Evolutionary conservation across 1,140 invertebrate genomes (phyloP), one percentile per base, ranked within the genome.

Genomic region (Nylanderia fulva): DNA sequence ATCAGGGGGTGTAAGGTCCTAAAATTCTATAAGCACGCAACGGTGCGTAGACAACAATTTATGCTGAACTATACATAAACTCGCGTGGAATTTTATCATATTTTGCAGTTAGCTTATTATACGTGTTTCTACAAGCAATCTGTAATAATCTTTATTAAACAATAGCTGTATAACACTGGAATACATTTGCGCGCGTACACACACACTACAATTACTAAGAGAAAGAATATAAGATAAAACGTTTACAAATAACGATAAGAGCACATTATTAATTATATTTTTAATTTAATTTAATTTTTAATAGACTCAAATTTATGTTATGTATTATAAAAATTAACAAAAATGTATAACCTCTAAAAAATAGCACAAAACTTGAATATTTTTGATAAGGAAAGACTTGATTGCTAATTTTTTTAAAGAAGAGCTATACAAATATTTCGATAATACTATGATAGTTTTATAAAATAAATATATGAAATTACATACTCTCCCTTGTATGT

Each of bases 11-110:
- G 68, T 74, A 86, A 84, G 58, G 58, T 77, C 11, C 66, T 42
- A 84, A 88, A 86, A 89, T 89, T 79, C 56, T 77, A 63, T 69
- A 82, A 63, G 74, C 64, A 42, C 48, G 42, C 72, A 64, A 60
- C 71, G 80, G 27, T 76, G 72, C 71, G 58, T 76, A 74, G 42
- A n/a, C 74, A 84, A 21, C 27, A 52, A 71, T 61, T 87, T 66
- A 64, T 52, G 8, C 66, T 76, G 48, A 82, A 82, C 66, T 82
- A n/a, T n/a, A 86, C 61, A 54, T 86, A 74, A 80, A 58, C 68
- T 54, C 33, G 21, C n/a, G 1, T 21, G 45, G 33, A 64, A 63
- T 58, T 66, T 63, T 74, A 86, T 83, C 52, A 27, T 56, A 69
- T 82, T 82, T 82, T 71, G 29, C 15, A 33, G 18, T 56, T 56